Conservation (phyloP, 2,888 invertebrate genomes). For the Pheosia gnoma region DNA sequence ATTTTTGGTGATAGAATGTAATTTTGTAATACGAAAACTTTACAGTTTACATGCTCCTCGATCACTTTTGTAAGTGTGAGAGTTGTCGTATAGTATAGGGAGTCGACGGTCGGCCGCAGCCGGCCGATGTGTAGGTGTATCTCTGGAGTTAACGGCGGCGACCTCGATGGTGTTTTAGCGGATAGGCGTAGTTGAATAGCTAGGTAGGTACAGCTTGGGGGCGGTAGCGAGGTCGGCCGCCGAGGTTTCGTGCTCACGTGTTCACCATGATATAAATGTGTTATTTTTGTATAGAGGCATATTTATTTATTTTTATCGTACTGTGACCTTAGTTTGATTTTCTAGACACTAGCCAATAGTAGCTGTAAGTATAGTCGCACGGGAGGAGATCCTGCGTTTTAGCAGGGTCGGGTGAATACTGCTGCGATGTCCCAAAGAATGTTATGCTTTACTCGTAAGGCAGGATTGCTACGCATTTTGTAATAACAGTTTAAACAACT, state of each 20-base stretch:
- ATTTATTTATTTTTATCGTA: constrained; percentile 79
- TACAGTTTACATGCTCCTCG: constrained; percentile 74
- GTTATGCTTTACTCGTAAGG: constrained; percentile 65
- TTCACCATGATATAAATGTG: constrained; percentile 75
- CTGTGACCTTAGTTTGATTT: constrained; percentile 69
- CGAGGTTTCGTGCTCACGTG: constrained; percentile 72
- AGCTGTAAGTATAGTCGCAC: constrained; percentile 72
- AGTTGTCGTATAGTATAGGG: constrained; percentile 60
- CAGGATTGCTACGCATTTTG: not conserved
- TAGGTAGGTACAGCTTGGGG: constrained; percentile 30
- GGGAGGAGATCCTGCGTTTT: constrained; percentile 78
- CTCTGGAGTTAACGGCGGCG: constrained; percentile 6
- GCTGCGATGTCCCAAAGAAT: constrained; percentile 81
- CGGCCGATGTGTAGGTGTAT: constrained; percentile 37
- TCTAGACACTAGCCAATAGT: constrained; percentile 75
- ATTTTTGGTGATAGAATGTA: constrained; percentile 74
- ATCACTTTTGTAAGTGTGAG: constrained; percentile 80
- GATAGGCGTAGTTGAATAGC: constrained; percentile 30
- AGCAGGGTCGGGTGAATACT: constrained; percentile 76
- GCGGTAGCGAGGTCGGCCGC: constrained; percentile 35
- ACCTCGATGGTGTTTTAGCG: constrained; percentile 13
- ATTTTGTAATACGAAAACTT: constrained; percentile 71
- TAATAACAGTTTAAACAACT: not conserved
- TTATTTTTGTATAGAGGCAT: constrained; percentile 82
- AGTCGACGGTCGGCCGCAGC: constrained; percentile 66